Base-by-base conservation (phyloP, 2,797 vertebrate species). In the Melanotaenia parkinsoni region DNA sequence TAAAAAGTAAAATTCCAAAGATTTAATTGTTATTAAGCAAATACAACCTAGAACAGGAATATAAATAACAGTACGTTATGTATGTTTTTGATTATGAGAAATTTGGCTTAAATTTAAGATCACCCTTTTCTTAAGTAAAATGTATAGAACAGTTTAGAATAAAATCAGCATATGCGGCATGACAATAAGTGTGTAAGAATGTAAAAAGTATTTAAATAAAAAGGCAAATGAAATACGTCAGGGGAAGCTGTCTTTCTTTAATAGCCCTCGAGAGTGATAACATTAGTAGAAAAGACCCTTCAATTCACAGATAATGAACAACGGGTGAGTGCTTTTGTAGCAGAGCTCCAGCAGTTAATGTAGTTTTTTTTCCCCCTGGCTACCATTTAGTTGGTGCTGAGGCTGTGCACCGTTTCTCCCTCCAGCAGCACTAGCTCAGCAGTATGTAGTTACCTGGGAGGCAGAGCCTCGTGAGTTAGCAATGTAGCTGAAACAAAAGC, bases 391-490 rank as follows among this genome's bases (percentile, higher is more conserved):
- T 65, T 4, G 32, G 37, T 56, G 22, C 69, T 57, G 66, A 56
- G 38, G 24, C 43, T 58, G 64, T 20, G 37, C 13, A 30, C 56
- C 8, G 38, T 89, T 91, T 63, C 92, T 90, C 91, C 91, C 91
- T 93, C 83, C 67, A 67, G 66, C 67, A 70, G 71, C 67, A 79
- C 26, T 70, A 77, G 68, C 86, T 86, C 89, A 95, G 95, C 91
- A 91, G 90, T 38, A 38, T 81, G 78, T n/a, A 95, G 97, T 97
- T 97, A 98, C 97, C 98, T 97, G 96, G 97, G 96, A 97, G 95
- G 95, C 96, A 86, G 93, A 87, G 92, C 89, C 93, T 93, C 89
- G 86, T 88, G 94, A 90, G 94, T 95, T 92, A 97, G 95, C 96
- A 96, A 98, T 97, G 96, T 88, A 87, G 91, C 79, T 74, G 86